Conservation (phyloP, 2,113 vertebrate genomes). For the Psittacara wagleri region DNA sequence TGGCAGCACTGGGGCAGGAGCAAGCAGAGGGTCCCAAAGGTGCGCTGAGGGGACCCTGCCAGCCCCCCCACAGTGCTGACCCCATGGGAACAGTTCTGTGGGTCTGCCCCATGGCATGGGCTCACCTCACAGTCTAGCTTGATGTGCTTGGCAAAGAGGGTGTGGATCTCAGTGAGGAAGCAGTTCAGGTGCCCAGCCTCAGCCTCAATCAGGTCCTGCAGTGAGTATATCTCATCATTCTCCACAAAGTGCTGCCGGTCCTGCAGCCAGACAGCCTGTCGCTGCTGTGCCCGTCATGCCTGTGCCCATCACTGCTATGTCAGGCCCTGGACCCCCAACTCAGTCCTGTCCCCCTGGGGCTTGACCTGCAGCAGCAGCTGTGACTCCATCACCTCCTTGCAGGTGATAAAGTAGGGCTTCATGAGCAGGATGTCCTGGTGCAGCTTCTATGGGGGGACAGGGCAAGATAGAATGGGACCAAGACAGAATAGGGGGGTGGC, state of each 20-base stretch:
- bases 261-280: conserved; percentile 75
- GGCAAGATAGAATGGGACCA: background rate
- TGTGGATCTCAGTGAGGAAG: conserved; percentile 94
- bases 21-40: background rate
- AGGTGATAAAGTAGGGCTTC: conserved; percentile 98
- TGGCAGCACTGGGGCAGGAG: conserved; percentile 84
- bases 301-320: accelerated
- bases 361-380: conserved; percentile 90
- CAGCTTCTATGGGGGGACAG: conserved; percentile 82
- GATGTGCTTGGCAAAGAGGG: conserved; percentile 96
- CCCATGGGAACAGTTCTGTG: no score
- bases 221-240: conserved; percentile 97
- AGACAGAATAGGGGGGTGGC: background rate
- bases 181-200: conserved; percentile 88
- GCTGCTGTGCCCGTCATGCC: background rate
- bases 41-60: background rate
- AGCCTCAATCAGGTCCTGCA: conserved; percentile 93
- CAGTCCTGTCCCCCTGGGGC: background rate
- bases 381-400: conserved; percentile 95
- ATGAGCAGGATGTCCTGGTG: conserved; percentile 96
- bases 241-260: conserved; percentile 98
- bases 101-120: no score
- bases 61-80: background rate
- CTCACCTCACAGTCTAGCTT: conserved; percentile 97
- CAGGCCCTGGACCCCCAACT: background rate